A percentile compares a stretch with the other conserved stretches of the same genome.
These are phyloP conservation scores for Adoxophyes honmai DNA, from an alignment of 1,140 invertebrate species.

Conservation along the genomic window DNA sequence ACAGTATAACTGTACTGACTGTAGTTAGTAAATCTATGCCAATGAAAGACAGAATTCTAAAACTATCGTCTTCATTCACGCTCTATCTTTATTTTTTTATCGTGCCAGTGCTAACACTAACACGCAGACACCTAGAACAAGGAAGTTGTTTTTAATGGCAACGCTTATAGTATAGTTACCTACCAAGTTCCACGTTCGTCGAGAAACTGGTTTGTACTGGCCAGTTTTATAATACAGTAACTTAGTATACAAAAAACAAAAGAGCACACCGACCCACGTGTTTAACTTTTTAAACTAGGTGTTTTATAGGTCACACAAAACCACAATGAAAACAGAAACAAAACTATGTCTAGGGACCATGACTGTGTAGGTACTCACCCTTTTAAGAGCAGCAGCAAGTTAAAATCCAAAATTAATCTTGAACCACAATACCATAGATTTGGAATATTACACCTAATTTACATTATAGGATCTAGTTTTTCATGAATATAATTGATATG, in stretches of 20 bases:
- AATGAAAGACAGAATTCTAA: too few species aligned
- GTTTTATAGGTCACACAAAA: neutral
- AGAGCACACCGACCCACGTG: neutral
- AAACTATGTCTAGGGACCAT: neutral
- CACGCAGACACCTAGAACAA: slow-evolving; percentile 17
- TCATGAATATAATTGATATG: neutral
- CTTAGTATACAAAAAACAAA: neutral
- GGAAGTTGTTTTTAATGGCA: slow-evolving; percentile 18
- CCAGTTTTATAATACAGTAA: neutral
- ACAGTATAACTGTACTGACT: too few species aligned
- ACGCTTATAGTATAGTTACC: neutral
- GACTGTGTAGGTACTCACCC: too few species aligned
- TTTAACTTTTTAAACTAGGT: neutral
- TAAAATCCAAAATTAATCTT: neutral
- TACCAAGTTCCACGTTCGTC: neutral
- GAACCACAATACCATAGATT: neutral
- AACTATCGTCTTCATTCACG: neutral
- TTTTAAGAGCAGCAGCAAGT: neutral
- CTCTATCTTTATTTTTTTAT: neutral
- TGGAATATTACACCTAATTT: neutral
- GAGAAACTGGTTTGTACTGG: slow-evolving; percentile 11
- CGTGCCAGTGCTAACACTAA: neutral
- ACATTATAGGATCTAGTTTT: neutral
- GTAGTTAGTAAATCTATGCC: too few species aligned
- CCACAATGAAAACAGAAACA: neutral